Base-by-base conservation (phyloP, 2,888 invertebrate genomes). In the Sceliomorpha sp. region DNA sequence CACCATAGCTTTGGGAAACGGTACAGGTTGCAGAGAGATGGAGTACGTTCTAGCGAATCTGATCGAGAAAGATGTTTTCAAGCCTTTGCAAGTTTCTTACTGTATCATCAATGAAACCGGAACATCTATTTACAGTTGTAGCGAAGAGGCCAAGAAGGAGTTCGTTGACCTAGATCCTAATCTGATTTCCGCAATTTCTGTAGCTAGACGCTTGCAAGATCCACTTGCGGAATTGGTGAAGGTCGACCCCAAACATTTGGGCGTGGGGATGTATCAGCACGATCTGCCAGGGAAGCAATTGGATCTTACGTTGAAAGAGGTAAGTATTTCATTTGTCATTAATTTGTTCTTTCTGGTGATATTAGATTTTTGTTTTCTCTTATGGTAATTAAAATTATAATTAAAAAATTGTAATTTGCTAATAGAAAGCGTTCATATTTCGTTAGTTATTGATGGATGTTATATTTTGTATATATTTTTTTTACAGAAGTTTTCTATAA, bases 231-330 rank as follows among this genome's bases (percentile, higher is more conserved):
- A 98, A 88, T 91, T 96, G 63, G 96, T 98, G 0, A 98, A 98
- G 90, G 94, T 98, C 7, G 97, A 98, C 68, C 97, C 98, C 0
- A 94, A 95, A 79, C 95, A 97, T 89, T 90, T 98, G 68, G 98
- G 98, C 0, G 94, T 98, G 2, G 98, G 98, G n/a, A 94, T 97
- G 93, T 98, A 98, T 85, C 95, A 98, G 88, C 97, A 97, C 81
- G 98, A 98, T 83, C 90, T 98, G 14, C 93, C 95, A 5, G 93
- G 95, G 72, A 95, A 94, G 78, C 91, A 92, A 84, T 87, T 98
- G 1, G 92, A 91, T 7, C 89, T 92, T 1, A 92, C 94, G 0
- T 88, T 98, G 10, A 93, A 94, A 74, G 93, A 94, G 75, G 94
- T 80, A 50, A 59, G 75, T 7, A 5, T 3, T n/a, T n/a, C 29